Evolutionary conservation across 2,888 invertebrate species (phyloP), one percentile per base, ranked within the genome.

Genomic region (Carterocephalus palaemon): DNA sequence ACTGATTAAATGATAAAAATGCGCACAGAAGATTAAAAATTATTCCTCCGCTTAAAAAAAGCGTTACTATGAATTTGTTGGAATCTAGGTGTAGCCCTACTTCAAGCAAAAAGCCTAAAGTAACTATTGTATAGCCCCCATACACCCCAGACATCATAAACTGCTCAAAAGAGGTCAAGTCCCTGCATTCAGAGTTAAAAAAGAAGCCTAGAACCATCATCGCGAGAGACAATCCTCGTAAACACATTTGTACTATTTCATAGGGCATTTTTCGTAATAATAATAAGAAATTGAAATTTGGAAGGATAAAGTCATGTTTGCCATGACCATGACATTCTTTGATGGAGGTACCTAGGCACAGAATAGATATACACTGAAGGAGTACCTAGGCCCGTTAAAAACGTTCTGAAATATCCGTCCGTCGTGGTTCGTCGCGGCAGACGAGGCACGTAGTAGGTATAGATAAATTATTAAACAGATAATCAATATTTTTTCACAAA

Each of bases 61-160:
- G 41, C 4, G 32, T 38, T 43, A 65, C 67, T n/a, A 72, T 46
- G 12, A 58, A 57, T 17, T 50, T 48, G 33, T 73, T 62, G 1
- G 64, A 49, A 0, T 51, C 1, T 1, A 64, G 26, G 1, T 54
- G 45, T 2, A 81, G 42, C 3, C 66, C 75, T 2, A 60, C 62
- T 50, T 81, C 76, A 1, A 77, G 20, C 2, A 78, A 49, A 12
- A 80, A 62, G 1, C 77, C 80, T 1, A 77, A 42, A 1, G 63
- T 58, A 1, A 75, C 39, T 1, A 73, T 45, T 1, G 59, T 23
- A 32, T 62, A 70, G 7, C 67, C 53, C 2, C 79, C 77, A 12
- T 62, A 75, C 0, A 72, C 57, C 16, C 78, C 81, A 1, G 64
- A 56, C 51, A 70, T 67, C 1, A 71, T 9, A 33, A 76, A 81